Percentiles rank a stretch among this genome's conserved stretches.
These are phyloP conservation scores for Gonioctena quinquepunctata DNA, from an alignment of 1,140 invertebrate species.

Conservation along the genomic window DNA sequence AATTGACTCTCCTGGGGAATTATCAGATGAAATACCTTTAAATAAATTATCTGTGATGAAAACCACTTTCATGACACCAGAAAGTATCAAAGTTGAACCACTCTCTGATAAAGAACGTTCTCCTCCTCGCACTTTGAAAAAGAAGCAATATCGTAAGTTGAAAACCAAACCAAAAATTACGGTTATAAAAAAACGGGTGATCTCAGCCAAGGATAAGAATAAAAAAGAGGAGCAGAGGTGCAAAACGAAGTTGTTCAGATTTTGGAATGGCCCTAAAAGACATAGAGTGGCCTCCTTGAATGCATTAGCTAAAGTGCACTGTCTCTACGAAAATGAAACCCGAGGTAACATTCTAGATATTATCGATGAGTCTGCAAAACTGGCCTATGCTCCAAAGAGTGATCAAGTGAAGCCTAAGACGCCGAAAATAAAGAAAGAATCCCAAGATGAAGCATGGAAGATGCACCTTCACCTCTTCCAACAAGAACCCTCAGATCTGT, in stretches of 20 bases:
- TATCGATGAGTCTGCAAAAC: constrained; percentile 55
- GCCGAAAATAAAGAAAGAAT: constrained; percentile 34
- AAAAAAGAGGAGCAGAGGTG: constrained; percentile 45
- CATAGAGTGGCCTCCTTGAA: constrained; percentile 87
- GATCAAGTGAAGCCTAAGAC: neutral
- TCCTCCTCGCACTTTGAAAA: neutral
- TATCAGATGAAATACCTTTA: neutral
- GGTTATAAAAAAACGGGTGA: constrained; percentile 41
- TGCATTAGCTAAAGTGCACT: constrained; percentile 89
- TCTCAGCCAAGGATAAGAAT: constrained; percentile 18
- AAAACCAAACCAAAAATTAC: constrained; percentile 35
- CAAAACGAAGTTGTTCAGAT: constrained; percentile 60
- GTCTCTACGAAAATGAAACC: constrained; percentile 87
- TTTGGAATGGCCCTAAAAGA: constrained; percentile 73
- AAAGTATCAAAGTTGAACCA: constrained; percentile 7
- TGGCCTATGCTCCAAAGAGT: constrained; percentile 42
- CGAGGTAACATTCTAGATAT: constrained; percentile 68
- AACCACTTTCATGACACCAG: neutral
- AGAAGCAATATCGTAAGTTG: constrained; percentile 14
- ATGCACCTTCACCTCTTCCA: constrained; percentile 34
- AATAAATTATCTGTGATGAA: neutral
- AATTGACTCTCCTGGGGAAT: neutral
- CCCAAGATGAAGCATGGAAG: constrained; percentile 54
- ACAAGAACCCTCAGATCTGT: constrained; percentile 71
- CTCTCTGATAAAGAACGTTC: neutral